Evolutionary conservation across 2,888 invertebrate species (phyloP).

Genomic region (Chymomyza amoena): DNA sequence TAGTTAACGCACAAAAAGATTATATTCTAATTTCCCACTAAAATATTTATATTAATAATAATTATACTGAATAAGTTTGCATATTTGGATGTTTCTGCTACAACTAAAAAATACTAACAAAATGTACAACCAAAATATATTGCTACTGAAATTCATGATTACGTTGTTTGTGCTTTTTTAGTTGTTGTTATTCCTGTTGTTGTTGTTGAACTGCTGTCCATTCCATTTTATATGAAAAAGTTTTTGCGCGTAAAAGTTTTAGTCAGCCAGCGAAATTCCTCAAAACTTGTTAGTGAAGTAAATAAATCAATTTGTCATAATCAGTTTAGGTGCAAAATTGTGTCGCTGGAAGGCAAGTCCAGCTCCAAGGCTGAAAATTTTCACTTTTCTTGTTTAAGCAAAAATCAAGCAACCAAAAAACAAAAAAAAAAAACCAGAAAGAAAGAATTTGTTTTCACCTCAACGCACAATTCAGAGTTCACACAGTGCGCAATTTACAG

Average conservation of each 20-base stretch:
- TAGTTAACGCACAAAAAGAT: conserved; percentile 37
- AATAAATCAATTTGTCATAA: conserved; percentile 77
- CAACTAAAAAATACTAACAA: background rate
- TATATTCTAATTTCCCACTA: conserved; percentile 65
- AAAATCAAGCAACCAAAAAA: conserved; percentile 6
- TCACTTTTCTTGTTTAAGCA: conserved; percentile 47
- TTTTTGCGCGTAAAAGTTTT: conserved; percentile 62
- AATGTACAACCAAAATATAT: background rate
- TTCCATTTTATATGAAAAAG: conserved; percentile 61
- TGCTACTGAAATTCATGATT: background rate
- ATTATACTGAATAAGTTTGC: conserved; percentile 63
- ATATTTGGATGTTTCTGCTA: background rate
- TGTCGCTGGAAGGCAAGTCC: conserved; percentile 46
- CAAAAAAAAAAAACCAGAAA: conserved; percentile 15
- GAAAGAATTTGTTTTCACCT: conserved; percentile 3
- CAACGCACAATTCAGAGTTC: conserved; percentile 23
- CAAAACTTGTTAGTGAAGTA: conserved; percentile 74
- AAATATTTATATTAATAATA: conserved; percentile 63
- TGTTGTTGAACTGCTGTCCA: conserved; percentile 20
- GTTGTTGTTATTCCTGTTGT: background rate
- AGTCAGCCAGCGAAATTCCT: conserved; percentile 56
- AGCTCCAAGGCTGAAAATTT: conserved; percentile 39
- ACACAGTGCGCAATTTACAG: background rate
- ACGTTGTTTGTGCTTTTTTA: background rate
- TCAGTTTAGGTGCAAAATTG: conserved; percentile 74